These are phyloP conservation scores for Neoascia interrupta DNA, from an alignment of 2,888 invertebrate genomes.

Conservation along the genomic window DNA sequence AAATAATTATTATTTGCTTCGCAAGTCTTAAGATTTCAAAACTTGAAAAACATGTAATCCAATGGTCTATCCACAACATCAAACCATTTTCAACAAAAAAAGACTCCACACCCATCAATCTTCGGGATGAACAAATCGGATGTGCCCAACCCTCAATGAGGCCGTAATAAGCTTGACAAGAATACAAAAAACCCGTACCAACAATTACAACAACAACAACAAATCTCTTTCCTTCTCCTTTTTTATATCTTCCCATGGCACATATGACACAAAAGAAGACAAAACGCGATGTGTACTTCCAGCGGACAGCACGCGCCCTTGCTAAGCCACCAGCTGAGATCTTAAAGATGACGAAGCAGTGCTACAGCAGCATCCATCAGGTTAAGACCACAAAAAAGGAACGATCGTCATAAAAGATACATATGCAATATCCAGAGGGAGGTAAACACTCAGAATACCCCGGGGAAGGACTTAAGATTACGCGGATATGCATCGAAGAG, in stretches of 20 bases:
- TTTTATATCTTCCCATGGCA: no score
- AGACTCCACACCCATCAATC: constrained; percentile 66
- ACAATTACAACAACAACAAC: constrained; percentile 13
- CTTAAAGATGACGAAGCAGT: constrained; percentile 67
- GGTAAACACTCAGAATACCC: constrained; percentile 5
- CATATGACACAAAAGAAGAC: constrained; percentile 35
- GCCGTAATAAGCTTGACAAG: constrained; percentile 53
- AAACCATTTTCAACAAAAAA: no score
- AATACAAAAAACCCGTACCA: neutral
- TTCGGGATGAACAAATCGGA: constrained; percentile 56
- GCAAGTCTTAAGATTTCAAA: no score
- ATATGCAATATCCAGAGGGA: neutral
- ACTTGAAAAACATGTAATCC: no score
- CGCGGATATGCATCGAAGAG: constrained; percentile 33
- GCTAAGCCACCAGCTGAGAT: constrained; percentile 67
- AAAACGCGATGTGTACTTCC: neutral
- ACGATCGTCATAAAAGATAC: constrained; percentile 6
- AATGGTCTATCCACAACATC: no score
- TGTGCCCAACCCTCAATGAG: constrained; percentile 63
- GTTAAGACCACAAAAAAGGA: constrained; percentile 6
- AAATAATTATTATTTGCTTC: no score
- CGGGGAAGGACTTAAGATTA: constrained; percentile 36
- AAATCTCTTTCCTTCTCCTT: constrained; percentile 7
- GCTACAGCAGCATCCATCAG: constrained; percentile 35
- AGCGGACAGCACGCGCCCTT: constrained; percentile 64